Evolutionary conservation across 2,888 invertebrate species (phyloP).

Genomic region (Patella depressa): DNA sequence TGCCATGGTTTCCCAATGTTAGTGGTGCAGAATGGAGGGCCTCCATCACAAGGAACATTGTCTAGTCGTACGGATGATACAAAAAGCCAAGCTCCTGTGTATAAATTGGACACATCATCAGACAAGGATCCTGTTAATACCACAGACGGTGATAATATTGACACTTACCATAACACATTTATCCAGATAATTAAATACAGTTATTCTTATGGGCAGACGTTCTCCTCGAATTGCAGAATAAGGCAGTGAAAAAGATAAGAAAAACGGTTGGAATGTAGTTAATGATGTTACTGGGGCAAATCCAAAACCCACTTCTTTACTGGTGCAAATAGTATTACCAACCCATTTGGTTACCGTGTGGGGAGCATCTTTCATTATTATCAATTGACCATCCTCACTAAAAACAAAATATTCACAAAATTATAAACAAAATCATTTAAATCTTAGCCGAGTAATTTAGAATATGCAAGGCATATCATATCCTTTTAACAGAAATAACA

Average conservation of each 20-base stretch:
- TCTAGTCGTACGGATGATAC: too few relatives aligned
- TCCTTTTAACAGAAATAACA: too few relatives aligned
- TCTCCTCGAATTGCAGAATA: conserved; percentile 80
- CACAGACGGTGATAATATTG: too few relatives aligned
- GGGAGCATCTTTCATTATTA: conserved; percentile 70
- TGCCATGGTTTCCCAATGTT: too few relatives aligned
- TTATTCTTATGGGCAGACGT: conserved; percentile 77
- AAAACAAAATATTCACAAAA: conserved; percentile 16
- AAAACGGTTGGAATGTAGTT: conserved; percentile 81
- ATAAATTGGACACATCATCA: too few relatives aligned
- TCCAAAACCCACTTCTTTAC: conserved; percentile 73
- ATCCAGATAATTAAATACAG: conserved; percentile 82
- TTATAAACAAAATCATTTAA: not conserved
- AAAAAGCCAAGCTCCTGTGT: too few relatives aligned
- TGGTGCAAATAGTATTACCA: conserved; percentile 76
- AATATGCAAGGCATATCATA: not conserved
- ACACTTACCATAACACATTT: conserved; percentile 79
- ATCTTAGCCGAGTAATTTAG: not conserved
- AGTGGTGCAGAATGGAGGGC: too few relatives aligned
- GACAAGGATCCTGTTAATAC: too few relatives aligned
- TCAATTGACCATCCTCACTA: conserved; percentile 48
- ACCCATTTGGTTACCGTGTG: conserved; percentile 79
- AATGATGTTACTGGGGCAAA: conserved; percentile 73
- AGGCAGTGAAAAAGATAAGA: conserved; percentile 80
- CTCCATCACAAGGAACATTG: too few relatives aligned